These are phyloP conservation scores for Carassius gibelio DNA, from an alignment of 2,113 vertebrate genomes.

Conservation along the genomic window DNA sequence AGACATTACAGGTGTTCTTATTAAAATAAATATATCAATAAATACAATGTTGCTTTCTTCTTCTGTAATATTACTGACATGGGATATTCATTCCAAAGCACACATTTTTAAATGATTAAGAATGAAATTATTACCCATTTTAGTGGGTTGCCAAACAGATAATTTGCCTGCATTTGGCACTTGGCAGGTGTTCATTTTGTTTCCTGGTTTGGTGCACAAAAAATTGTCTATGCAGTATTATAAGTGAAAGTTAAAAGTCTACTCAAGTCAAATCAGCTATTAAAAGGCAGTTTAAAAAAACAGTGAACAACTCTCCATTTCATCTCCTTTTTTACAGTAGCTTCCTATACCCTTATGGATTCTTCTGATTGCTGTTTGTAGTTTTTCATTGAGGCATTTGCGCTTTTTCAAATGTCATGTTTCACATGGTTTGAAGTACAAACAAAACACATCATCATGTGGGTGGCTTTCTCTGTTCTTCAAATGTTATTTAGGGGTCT, in stretches of 20 bases:
- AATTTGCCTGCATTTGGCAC: background rate
- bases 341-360: background rate
- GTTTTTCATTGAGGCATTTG: background rate
- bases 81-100: background rate
- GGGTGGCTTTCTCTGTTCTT: constrained; percentile 1
- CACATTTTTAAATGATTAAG: background rate
- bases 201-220: background rate
- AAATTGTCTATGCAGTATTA: background rate
- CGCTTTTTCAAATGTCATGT: constrained; percentile 9
- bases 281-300: background rate
- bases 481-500: background rate
- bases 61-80: background rate
- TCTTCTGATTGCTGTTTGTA: background rate
- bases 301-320: background rate
- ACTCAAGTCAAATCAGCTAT: background rate
- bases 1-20: too few relatives aligned
- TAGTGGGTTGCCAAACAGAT: background rate
- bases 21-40: too few relatives aligned
- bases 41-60: background rate
- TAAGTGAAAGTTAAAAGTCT: background rate
- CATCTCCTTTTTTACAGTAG: background rate
- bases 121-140: background rate
- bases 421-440: background rate
- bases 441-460: background rate
- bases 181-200: background rate